Evolutionary conservation across 2,888 invertebrate species (phyloP).

Genomic region (Reticulitermes lucifugus): DNA sequence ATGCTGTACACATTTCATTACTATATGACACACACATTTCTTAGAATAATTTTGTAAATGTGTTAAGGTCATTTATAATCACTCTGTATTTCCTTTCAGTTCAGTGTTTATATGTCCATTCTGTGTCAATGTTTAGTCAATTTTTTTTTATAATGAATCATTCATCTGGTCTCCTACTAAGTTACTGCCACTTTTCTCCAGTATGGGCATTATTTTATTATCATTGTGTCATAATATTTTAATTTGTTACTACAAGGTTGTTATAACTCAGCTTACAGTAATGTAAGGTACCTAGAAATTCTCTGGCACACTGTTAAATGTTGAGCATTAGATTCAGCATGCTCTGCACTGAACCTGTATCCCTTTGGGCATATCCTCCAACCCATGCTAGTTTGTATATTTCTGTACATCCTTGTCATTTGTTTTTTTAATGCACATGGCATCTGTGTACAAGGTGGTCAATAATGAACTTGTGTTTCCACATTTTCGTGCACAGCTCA

Average conservation of each 20-base stretch:
- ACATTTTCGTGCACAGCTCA: slow-evolving; percentile 43
- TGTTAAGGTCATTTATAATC: too few species aligned
- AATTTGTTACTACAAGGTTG: slow-evolving; percentile 46
- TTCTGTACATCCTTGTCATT: background rate
- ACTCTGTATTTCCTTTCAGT: background rate
- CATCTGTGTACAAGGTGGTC: background rate
- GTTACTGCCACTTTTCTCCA: background rate
- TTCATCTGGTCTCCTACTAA: background rate
- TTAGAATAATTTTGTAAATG: too few species aligned
- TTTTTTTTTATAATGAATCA: background rate
- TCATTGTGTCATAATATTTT: background rate
- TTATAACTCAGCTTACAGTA: slow-evolving; percentile 40
- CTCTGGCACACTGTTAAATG: slow-evolving; percentile 45
- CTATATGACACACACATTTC: too few species aligned
- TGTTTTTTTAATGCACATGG: slow-evolving; percentile 18
- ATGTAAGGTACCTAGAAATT: background rate
- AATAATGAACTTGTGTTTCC: background rate
- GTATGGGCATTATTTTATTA: background rate
- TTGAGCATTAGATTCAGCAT: slow-evolving; percentile 62
- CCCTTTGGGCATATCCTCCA: slow-evolving; percentile 69
- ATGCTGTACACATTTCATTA: too few species aligned
- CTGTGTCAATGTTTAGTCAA: slow-evolving; percentile 25
- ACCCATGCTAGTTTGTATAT: slow-evolving; percentile 63
- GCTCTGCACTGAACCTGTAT: slow-evolving; percentile 61
- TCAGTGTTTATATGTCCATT: slow-evolving; percentile 29